A percentile compares a stretch with the other conserved stretches of the same genome.
Conservation (phyloP, 2,113 vertebrate species). For the Pogonocichla stellata region DNA sequence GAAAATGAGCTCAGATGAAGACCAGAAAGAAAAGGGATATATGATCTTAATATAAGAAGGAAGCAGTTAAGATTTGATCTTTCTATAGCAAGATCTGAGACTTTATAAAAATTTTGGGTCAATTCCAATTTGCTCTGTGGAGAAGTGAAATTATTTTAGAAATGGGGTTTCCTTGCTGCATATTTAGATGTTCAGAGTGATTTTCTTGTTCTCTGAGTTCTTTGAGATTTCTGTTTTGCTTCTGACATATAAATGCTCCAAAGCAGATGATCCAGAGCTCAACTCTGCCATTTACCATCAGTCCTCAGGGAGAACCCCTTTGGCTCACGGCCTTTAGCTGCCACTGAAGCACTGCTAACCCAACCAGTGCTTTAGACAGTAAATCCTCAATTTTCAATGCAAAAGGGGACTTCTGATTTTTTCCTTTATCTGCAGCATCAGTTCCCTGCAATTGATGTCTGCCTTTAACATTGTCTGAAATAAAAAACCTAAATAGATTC, state of each 20-base stretch:
- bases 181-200: neutral
- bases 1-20: neutral
- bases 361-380: neutral
- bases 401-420: neutral
- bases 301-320: neutral
- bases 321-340: neutral
- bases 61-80: neutral
- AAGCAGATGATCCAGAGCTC: neutral
- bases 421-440: neutral
- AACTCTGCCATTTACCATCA: neutral
- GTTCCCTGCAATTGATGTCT: neutral
- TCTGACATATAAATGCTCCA: neutral
- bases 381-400: neutral
- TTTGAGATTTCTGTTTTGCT: neutral
- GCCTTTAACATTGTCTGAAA: neutral
- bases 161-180: fast-evolving
- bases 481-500: neutral
- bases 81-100: neutral
- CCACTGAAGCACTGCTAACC: neutral
- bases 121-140: neutral
- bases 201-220: neutral
- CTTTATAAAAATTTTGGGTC: neutral
- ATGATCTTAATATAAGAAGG: neutral
- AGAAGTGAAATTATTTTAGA: neutral
- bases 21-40: neutral